Evolutionary conservation across 2,113 vertebrate species (phyloP), one percentile per base, ranked within the genome.

Genomic region (Callospermophilus lateralis): DNA sequence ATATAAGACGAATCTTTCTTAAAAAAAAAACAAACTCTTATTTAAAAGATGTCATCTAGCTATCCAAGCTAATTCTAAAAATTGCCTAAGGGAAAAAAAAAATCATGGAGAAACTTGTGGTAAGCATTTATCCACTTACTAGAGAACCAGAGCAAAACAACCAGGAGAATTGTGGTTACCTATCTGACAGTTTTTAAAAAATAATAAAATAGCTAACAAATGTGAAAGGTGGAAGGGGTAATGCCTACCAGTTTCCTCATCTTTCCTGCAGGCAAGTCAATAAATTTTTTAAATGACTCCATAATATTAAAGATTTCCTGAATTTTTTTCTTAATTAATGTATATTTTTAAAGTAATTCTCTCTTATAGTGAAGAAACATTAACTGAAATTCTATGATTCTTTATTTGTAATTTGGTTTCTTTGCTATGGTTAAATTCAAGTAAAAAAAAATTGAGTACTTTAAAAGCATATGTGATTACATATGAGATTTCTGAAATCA

Each of bases 361-460:
- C 45, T 93, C 34, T 48, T 81, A 42, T 88, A 55, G 15, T 85
- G 12, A 72, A 72, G 34, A 94, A 93, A 88, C 48, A 77, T 76
- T 79, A 91, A 58, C 19, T 76, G 13, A 94, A 90, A 34, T 70
- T 79, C n/a, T 92, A 6, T 22, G 32, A 63, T 84, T 88, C 72
- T 90, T 89, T 84, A 26, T 15, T 80, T 74, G 90, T 15, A 88
- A 78, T 70, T 87, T 11, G 65, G 0, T 93, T 74, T 87, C 37
- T 22, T 81, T 86, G 51, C 92, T 85, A 92, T 93, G 6, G 39
- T 77, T 90, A 80, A 92, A 79, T 92, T 84, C 26, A 90, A 79
- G 45, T 84, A 87, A 94, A 88, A 96, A 55, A 42, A 55, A 73
- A 45, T 45, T 39, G 37, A 39, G 70, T 80, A 58, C 4, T 67